Conservation (phyloP, 2,113 vertebrate genomes). For the Hypocryptadius cinnamomeus region DNA sequence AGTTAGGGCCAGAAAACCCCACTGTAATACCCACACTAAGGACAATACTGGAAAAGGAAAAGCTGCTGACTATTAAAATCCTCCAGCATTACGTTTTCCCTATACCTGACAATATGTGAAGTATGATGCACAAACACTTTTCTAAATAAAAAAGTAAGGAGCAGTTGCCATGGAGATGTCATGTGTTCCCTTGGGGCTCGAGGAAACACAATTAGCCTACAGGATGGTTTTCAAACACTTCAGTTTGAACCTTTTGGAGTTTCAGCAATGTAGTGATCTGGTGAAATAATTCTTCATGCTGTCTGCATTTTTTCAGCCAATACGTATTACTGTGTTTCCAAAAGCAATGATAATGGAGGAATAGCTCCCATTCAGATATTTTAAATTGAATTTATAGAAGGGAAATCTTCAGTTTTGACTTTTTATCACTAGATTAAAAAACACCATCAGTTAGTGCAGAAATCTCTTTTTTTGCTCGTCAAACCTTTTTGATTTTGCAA, state of each 20-base stretch:
- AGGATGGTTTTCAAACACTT: slow-evolving; percentile 35
- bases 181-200: background rate
- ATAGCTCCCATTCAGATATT: background rate
- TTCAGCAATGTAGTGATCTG: background rate
- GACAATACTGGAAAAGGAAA: background rate
- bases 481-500: background rate
- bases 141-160: slow-evolving; percentile 33
- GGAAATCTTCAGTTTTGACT: background rate
- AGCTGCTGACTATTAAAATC: background rate
- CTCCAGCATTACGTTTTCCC: background rate
- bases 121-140: slow-evolving; percentile 9
- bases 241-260: slow-evolving; percentile 12
- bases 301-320: background rate
- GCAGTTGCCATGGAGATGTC: slow-evolving; percentile 38
- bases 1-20: background rate
- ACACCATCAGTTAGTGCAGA: background rate
- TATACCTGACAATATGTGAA: background rate
- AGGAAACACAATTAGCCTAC: slow-evolving; percentile 40
- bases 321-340: background rate
- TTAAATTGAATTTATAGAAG: background rate
- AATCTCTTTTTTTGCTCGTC: background rate
- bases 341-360: background rate
- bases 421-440: background rate
- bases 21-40: background rate
- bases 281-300: background rate